Evolutionary conservation across 2,888 invertebrate species (phyloP).

Genomic region (Lissocephala sabroskyi): DNA sequence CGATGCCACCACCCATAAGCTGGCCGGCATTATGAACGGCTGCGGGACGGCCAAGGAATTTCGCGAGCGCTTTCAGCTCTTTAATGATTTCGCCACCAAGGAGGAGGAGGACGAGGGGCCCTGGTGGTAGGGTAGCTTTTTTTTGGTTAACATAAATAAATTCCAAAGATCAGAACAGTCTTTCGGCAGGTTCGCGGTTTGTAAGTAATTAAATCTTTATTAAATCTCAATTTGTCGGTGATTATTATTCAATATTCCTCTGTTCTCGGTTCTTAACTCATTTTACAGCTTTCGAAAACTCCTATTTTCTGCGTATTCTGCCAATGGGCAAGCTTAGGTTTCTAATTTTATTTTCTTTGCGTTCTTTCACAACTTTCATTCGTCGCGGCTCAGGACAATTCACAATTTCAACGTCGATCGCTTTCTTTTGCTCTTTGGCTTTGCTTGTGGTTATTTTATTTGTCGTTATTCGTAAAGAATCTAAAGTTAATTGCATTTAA

Average conservation of each 20-base stretch:
- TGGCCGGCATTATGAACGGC: conserved; percentile 18
- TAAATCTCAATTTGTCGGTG: conserved; percentile 60
- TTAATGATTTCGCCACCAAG: neutral
- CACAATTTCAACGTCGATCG: conserved; percentile 8
- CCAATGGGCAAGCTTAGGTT: conserved; percentile 9
- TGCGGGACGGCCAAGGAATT: conserved; percentile 17
- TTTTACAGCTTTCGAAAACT: conserved; percentile 12
- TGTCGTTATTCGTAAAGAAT: conserved; percentile 8
- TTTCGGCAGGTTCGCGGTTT: too few relatives aligned
- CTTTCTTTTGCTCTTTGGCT: conserved; percentile 9
- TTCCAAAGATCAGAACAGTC: too few relatives aligned
- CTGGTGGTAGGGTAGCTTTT: conserved; percentile 1
- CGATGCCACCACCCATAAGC: conserved; percentile 12
- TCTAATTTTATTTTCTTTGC: conserved; percentile 19
- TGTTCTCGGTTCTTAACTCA: conserved; percentile 14
- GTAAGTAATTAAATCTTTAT: conserved; percentile 62
- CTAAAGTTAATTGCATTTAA: too few relatives aligned
- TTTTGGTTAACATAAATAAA: too few relatives aligned
- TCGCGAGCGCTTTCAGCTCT: conserved; percentile 19
- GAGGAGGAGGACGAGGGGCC: neutral
- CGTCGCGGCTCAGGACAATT: neutral
- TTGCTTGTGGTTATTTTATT: conserved; percentile 11
- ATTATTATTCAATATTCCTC: conserved; percentile 64
- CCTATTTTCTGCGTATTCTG: conserved; percentile 4
- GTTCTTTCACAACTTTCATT: conserved; percentile 15